These are phyloP conservation scores for Acanthornis magna DNA, from an alignment of 2,797 vertebrate genomes.

Conservation along the genomic window DNA sequence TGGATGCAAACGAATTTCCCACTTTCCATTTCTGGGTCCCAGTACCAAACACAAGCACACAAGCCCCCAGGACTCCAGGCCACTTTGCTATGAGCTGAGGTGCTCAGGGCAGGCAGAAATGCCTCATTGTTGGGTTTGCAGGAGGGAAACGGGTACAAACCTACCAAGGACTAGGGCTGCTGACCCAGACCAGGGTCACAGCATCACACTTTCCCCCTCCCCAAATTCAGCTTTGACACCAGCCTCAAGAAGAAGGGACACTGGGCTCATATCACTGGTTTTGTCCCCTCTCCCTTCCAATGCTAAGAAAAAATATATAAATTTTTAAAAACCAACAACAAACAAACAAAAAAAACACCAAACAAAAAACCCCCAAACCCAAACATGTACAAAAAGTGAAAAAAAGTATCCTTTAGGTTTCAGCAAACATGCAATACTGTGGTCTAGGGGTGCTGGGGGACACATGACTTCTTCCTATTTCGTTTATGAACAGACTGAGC, in stretches of 20 bases:
- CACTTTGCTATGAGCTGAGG: background rate
- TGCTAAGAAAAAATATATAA: no score
- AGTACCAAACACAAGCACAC: background rate
- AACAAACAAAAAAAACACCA: no score
- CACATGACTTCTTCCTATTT: background rate
- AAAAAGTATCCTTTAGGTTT: background rate
- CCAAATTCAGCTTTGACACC: background rate
- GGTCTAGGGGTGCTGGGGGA: rapidly evolving
- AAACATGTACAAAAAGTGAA: background rate
- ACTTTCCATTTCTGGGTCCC: background rate
- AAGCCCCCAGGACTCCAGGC: background rate
- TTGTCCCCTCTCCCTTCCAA: background rate
- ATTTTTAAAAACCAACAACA: no score
- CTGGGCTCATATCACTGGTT: background rate
- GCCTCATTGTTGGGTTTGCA: background rate
- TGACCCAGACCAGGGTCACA: rapidly evolving
- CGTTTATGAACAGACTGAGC: background rate
- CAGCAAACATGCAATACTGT: background rate
- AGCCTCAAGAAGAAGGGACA: background rate
- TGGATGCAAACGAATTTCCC: background rate
- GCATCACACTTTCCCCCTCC: rapidly evolving
- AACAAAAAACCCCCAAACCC: no score
- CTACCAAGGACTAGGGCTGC: background rate
- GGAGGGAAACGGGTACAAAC: background rate
- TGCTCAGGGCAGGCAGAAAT: background rate